Base-by-base conservation (phyloP, 2,113 vertebrate species). In the Sialia sialis region DNA sequence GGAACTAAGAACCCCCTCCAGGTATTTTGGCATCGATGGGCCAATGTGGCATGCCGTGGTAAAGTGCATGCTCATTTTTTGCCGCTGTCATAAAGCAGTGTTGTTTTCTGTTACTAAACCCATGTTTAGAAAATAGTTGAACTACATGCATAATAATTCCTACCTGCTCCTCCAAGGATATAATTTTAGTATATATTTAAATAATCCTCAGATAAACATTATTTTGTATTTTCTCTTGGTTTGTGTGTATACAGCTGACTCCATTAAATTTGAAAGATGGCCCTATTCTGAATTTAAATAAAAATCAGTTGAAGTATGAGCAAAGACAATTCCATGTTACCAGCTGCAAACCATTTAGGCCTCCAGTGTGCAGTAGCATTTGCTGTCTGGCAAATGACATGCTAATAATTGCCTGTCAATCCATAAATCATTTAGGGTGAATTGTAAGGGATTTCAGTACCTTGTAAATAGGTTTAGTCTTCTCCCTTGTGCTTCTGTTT, bases 391-490 rank as follows among this genome's bases (percentile, higher is more conserved):
- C 48, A 74, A 48, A 43, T 77, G 55, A 44, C 52, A 13, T n/a
- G 13, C 41, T 87, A 64, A 64, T 93, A 94, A 77, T 91, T 91
- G 38, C 74, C 44, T 84, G 70, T 85, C 84, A 85, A 3, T 92
- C 89, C 89, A 26, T 44, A 34, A 90, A 43, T 82, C n/a, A 46
- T 84, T 79, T 46, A 79, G 87, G 34, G 78, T 74, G 80, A 76
- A 87, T 67, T 41, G 27, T 74, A 54, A 89, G 74, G 46, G 72
- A 76, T 83, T 94, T 79, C 51, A 36, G 29, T 82, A 92, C 38
- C 41, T 60, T 95, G 52, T 95, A 91, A 94, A 83, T 90, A 85
- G 89, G 63, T 66, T 70, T 74, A 67, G 39, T 86, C 48, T 72
- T 82, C 36, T 91, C 44, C 32, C 34, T 87, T 89, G 56, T 88